Base-by-base conservation (phyloP, 2,113 vertebrate species). In the Menidia beryllina region DNA sequence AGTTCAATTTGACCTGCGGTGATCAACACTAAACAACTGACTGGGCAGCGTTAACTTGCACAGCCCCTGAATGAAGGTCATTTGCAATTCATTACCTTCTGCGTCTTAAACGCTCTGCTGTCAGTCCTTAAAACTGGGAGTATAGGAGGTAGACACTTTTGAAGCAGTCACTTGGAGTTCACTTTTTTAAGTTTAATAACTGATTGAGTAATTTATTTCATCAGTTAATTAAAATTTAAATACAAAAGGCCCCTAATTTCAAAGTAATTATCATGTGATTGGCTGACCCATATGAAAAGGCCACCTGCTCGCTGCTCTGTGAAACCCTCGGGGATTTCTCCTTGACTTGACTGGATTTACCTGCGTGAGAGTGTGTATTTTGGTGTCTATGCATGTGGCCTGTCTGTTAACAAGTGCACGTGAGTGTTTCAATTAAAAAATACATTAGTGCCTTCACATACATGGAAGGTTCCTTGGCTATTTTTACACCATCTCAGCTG, bases 161-260 rank as follows among this genome's bases (percentile, higher is more conserved):
- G 51, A 69, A 81, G n/a, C 17, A n/a, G 52, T 67, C 17, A 75
- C 71, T 81, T 50, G 58, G 62, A 70, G 30, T 5, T 34, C 27
- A 60, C 77, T 79, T 67, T 76, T 88, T 83, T 17, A 67, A 60
- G 56, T 76, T 79, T 86, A 86, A 3, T 5, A 70, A 73, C 70
- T 87, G 88, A 87, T 82, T 85, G 81, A 84, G 68, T 57, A 65
- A 83, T 71, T 87, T 82, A 75, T 78, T 81, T 83, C 77, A 83
- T 86, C 77, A 57, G 70, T 85, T 87, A 91, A 91, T 86, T 87
- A 84, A 72, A 61, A 82, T 85, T 86, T 39, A 69, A 79, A 87
- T 65, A 87, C 75, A 79, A 85, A 87, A 84, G 82, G 76, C 73
- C 55, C 79, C 81, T 89, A 59, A 86, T 89, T 86, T 86, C 79